Evolutionary conservation across 2,888 invertebrate genomes (phyloP), one percentile per base, ranked within the genome.

Genomic region (Melolontha melolontha): DNA sequence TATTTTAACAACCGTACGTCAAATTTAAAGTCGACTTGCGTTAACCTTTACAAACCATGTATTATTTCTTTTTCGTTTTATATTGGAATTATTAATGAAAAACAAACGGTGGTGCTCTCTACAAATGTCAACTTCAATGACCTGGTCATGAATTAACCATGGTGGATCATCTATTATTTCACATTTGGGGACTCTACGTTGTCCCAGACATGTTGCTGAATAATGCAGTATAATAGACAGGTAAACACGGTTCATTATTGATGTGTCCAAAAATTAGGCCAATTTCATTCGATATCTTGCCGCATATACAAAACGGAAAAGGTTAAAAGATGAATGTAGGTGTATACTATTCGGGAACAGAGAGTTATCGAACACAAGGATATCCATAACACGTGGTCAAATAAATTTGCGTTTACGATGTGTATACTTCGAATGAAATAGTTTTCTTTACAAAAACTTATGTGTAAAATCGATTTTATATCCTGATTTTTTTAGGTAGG

Each of bases 181-280:
- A 17, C 49, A 22, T 12, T 11, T 22, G 16, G 11, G 17, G 17
- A 10, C 11, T 22, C 22, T 4, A 11, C 16, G 11, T 17, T 49
- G 22, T 49, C 49, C 49, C 49, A 49, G 49, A 49, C 49, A 49
- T 49, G 17, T 11, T 49, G 17, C 49, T 49, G 17, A 49, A 49
- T 49, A 49, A 49, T 49, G 17, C 22, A 49, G 17, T 11, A 22
- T 22, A 49, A 49, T 49, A 49, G 49, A 49, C 49, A 49, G 49
- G 49, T 49, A 49, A 49, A 49, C 49, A 49, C 22, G 49, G 16
- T 49, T n/a, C 49, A 49, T 49, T 49, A 49, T 49, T 49, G 49
- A 49, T 22, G 49, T 49, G 11, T 22, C 49, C 17, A 49, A 49
- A 49, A 49, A 49, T 49, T 49, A 49, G 49, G 49, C 49, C 49